Percentiles rank a stretch among this genome's conserved stretches.
Conservation (phyloP, 1,140 invertebrate genomes). For the Musca domestica region DNA sequence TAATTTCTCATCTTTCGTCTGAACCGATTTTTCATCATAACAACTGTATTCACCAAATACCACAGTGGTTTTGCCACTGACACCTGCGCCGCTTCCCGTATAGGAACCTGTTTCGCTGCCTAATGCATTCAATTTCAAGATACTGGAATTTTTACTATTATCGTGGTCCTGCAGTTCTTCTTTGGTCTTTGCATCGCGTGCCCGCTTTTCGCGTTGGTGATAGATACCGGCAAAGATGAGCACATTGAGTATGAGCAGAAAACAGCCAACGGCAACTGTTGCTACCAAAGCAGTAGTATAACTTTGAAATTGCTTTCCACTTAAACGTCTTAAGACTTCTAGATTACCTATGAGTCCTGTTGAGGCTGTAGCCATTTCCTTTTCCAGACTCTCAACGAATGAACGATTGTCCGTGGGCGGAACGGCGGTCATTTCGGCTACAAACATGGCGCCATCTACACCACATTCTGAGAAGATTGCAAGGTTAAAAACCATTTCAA, state of each 20-base stretch:
- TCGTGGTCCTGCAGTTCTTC: conserved; percentile 70
- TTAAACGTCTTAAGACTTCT: conserved; percentile 64
- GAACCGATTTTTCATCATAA: conserved; percentile 62
- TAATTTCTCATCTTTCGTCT: conserved; percentile 62
- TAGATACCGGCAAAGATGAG: conserved; percentile 93
- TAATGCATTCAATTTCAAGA: conserved; percentile 43
- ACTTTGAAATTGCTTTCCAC: conserved; percentile 77
- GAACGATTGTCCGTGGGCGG: conserved; percentile 43
- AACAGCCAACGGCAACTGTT: conserved; percentile 88
- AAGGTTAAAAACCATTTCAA: no score
- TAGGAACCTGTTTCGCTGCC: conserved; percentile 27
- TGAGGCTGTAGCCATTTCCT: conserved; percentile 47
- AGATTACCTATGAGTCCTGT: conserved; percentile 49
- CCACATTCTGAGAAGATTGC: conserved; percentile 57
- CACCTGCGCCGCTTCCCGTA: conserved; percentile 35
- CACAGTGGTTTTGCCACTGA: conserved; percentile 33
- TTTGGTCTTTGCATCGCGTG: conserved; percentile 66
- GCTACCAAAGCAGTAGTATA: conserved; percentile 89
- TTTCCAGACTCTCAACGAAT: conserved; percentile 30
- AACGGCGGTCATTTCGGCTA: conserved; percentile 43
- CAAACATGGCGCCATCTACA: conserved; percentile 61
- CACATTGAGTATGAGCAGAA: conserved; percentile 84
- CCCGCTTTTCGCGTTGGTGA: conserved; percentile 76
- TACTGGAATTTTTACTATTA: conserved; percentile 51
- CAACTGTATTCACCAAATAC: conserved; percentile 59